Percentiles rank a stretch among this genome's conserved stretches.
These are phyloP conservation scores for Propithecus coquereli DNA, from an alignment of 2,113 vertebrate species.

Conservation along the genomic window DNA sequence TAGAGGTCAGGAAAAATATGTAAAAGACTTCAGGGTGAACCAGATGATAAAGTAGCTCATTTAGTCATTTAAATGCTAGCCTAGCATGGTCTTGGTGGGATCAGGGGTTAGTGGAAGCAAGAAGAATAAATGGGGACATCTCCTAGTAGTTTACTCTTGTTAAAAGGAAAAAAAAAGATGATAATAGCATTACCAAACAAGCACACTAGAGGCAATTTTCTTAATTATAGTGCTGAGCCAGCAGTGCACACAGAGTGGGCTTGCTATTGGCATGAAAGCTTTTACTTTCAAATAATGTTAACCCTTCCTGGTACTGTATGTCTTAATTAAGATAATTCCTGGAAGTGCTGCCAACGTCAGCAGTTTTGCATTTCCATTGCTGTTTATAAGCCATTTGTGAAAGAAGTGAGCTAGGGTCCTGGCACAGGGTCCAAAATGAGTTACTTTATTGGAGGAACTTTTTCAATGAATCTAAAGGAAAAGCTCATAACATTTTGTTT, in stretches of 20 bases:
- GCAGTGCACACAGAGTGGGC: conserved; percentile 82
- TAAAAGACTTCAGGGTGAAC: conserved; percentile 87
- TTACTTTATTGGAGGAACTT: conserved; percentile 44
- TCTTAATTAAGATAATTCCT: conserved; percentile 81
- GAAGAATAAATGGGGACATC: conserved; percentile 89
- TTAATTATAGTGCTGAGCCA: conserved; percentile 90
- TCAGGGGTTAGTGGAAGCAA: conserved; percentile 86
- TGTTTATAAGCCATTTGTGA: conserved; percentile 36
- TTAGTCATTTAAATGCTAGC: conserved; percentile 84
- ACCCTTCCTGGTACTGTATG: conserved; percentile 74
- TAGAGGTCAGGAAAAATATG: conserved; percentile 90
- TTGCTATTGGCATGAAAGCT: conserved; percentile 83
- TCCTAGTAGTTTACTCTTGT: conserved; percentile 92
- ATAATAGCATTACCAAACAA: conserved; percentile 90
- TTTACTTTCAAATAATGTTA: conserved; percentile 84
- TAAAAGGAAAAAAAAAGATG: conserved; percentile 83
- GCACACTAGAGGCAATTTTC: conserved; percentile 90
- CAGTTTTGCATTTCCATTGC: conserved; percentile 57
- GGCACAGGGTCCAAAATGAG: neutral
- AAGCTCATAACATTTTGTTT: neutral
- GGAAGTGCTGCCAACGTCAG: conserved; percentile 66
- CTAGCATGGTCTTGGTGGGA: conserved; percentile 79
- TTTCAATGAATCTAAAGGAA: neutral
- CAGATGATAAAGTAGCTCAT: conserved; percentile 87
- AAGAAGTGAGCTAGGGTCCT: conserved; percentile 37